Evolutionary conservation across 2,113 vertebrate species (phyloP).

Genomic region (Nerophis lumbriciformis): DNA sequence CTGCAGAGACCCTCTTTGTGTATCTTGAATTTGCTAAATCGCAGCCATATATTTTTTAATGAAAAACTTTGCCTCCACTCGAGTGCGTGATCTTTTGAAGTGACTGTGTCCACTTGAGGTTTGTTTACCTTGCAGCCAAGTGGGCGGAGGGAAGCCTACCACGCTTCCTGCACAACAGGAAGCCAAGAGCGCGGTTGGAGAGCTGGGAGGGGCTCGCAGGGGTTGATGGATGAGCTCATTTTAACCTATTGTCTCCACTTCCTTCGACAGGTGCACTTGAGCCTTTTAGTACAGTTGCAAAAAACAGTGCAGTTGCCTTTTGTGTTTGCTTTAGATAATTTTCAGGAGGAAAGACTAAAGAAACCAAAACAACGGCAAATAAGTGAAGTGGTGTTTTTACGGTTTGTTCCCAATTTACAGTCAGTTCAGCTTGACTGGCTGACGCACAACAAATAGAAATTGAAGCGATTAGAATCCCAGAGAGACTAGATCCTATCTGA

Average conservation of each 20-base stretch:
- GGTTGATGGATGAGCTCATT: constrained; percentile 54
- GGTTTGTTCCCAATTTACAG: constrained; percentile 5
- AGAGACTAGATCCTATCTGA: not conserved
- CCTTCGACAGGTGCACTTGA: constrained; percentile 61
- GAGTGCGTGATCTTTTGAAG: not conserved
- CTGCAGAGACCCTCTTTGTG: constrained; percentile 22
- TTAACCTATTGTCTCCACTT: constrained; percentile 59
- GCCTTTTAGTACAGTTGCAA: constrained; percentile 16
- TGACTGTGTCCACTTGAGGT: constrained; percentile 1
- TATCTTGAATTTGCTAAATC: not conserved
- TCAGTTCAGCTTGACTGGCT: not conserved
- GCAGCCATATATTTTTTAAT: not conserved
- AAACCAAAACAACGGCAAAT: not conserved
- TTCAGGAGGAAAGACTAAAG: not conserved
- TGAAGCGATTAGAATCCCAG: not conserved
- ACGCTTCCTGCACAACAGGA: constrained; percentile 69
- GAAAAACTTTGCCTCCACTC: not conserved
- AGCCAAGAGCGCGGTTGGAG: constrained; percentile 34
- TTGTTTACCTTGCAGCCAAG: constrained; percentile 38
- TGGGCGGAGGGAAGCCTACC: constrained; percentile 54
- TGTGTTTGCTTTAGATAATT: constrained; percentile 15
- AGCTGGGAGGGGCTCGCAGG: constrained; percentile 47
- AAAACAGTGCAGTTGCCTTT: constrained; percentile 18
- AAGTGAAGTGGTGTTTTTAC: not conserved
- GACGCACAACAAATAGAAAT: not conserved